Evolutionary conservation across 2,888 invertebrate genomes (phyloP), one percentile per base, ranked within the genome.

Genomic region (Apotomis turbidana): DNA sequence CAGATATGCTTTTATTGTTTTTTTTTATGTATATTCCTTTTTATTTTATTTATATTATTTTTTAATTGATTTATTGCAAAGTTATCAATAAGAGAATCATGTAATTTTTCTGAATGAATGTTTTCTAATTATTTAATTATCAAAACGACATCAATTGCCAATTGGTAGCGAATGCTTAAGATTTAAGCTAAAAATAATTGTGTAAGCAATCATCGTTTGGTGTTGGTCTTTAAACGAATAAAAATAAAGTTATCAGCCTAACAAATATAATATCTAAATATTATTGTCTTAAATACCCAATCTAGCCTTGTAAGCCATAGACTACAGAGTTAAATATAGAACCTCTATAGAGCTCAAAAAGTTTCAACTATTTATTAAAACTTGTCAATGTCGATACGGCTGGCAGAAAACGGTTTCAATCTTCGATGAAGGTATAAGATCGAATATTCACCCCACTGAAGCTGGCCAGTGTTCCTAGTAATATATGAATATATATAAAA

Each of bases 331-430:
- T 68, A 68, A 72, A 12, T 63, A 62, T 70, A 67, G 52, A 70
- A 76, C 75, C 74, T 77, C 70, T 67, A 66, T 71, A 77, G 79
- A 79, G 81, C 80, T 81, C 81, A 81, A 81, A 81, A 74, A 73
- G 77, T 79, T 79, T 79, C 78, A 79, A 81, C 78, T 79, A 81
- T 80, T 81, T 81, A 81, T 81, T 63, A 68, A 54, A 55, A 66
- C 41, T 64, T 13, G 70, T 70, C 52, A 62, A 61, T 55, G 27
- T 46, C 38, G 46, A 62, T 12, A 46, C 13, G 72, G 63, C 72
- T 68, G 63, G 58, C 5, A 27, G 62, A 38, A 63, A 36, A 55
- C 58, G 44, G 49, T 68, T 55, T 66, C 55, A 54, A 60, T 27
- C 54, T 54, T 61, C 27, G 61, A 5, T 8, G 51, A 55, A 36